These are phyloP conservation scores for Ochropacha duplaris DNA, from an alignment of 2,888 invertebrate species.

Conservation along the genomic window DNA sequence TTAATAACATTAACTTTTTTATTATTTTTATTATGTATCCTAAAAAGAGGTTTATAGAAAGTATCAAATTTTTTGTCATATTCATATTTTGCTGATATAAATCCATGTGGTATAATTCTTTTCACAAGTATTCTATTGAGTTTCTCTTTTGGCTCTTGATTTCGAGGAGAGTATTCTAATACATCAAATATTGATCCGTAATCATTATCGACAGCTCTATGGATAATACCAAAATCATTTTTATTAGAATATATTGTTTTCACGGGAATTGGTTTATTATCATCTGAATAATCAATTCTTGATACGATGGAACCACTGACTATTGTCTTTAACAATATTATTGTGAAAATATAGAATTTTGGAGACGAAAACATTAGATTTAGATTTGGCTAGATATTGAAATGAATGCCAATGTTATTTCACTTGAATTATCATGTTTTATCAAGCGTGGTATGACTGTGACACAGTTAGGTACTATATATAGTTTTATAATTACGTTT, in stretches of 20 bases:
- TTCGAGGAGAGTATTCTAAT: background rate
- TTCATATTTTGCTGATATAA: slow-evolving; percentile 17
- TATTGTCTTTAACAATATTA: background rate
- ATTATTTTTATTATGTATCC: slow-evolving; percentile 28
- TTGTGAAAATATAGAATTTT: background rate
- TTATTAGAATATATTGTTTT: background rate
- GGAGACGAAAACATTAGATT: background rate
- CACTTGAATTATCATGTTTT: background rate
- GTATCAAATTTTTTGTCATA: slow-evolving; percentile 30
- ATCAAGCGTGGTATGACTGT: background rate
- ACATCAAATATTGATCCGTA: background rate
- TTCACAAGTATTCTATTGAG: slow-evolving; percentile 21
- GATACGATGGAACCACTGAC: background rate
- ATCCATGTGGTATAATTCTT: slow-evolving; percentile 32
- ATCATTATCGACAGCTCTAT: background rate
- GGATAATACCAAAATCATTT: background rate
- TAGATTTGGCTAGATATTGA: background rate
- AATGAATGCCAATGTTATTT: background rate
- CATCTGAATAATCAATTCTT: background rate
- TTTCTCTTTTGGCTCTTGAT: background rate
- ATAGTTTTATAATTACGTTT: background rate
- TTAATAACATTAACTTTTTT: background rate
- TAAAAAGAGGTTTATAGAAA: slow-evolving; percentile 32
- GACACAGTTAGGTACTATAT: background rate
- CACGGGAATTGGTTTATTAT: background rate